Evolutionary conservation across 2,113 vertebrate genomes (phyloP).

Genomic region (Theristicus caerulescens): DNA sequence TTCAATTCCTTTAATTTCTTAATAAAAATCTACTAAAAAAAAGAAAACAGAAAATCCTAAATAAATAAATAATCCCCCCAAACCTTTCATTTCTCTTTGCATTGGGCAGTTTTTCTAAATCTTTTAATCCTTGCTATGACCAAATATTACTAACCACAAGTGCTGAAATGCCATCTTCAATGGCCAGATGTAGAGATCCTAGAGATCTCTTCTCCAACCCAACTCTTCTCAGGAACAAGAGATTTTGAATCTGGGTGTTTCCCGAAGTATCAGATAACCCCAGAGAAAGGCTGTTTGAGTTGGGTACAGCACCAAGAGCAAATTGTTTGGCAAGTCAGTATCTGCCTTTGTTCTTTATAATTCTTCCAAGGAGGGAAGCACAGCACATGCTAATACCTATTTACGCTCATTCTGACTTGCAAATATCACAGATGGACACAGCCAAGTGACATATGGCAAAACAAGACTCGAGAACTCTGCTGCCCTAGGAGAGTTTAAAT

Average conservation of each 20-base stretch:
- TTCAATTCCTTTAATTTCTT: background rate
- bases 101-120: background rate
- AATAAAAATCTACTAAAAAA: background rate
- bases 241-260: background rate
- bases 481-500: background rate
- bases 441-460: background rate
- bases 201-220: background rate
- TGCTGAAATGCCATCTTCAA: background rate
- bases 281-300: background rate
- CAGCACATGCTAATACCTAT: background rate
- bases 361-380: background rate
- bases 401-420: background rate
- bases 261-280: rapidly evolving
- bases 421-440: background rate
- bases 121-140: background rate
- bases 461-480: background rate
- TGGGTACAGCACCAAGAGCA: background rate
- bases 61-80: background rate
- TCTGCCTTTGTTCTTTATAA: background rate
- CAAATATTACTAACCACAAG: background rate
- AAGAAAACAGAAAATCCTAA: background rate
- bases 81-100: background rate
- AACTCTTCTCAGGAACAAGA: background rate
- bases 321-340: background rate
- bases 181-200: background rate